These are phyloP conservation scores for Glaucopsyche alexis DNA, from an alignment of 2,888 invertebrate species.

Conservation along the genomic window DNA sequence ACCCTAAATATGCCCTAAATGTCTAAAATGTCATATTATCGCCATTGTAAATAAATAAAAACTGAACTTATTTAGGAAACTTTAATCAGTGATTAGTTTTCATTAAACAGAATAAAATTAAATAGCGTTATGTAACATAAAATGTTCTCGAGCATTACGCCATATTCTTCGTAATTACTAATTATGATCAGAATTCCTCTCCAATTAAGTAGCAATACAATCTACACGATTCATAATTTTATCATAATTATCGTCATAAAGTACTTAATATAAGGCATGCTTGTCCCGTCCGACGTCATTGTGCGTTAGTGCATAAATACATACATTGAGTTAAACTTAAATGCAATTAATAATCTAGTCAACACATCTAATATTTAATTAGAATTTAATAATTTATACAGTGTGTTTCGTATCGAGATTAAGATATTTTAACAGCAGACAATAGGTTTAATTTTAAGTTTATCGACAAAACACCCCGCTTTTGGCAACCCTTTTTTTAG, in stretches of 20 bases:
- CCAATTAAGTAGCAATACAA: conserved; percentile 1
- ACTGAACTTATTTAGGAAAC: background rate
- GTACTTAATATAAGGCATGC: background rate
- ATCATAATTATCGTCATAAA: conserved; percentile 1
- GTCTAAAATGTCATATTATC: too few species aligned
- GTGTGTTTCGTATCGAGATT: too few species aligned
- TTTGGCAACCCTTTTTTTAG: too few species aligned
- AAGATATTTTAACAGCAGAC: too few species aligned
- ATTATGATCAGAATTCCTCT: background rate
- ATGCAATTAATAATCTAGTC: conserved; percentile 15
- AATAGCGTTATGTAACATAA: background rate
- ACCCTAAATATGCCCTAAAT: too few species aligned
- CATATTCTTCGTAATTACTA: background rate
- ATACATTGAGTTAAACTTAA: conserved; percentile 6
- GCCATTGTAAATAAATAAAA: too few species aligned
- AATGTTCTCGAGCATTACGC: background rate
- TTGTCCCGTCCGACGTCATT: background rate
- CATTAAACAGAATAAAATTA: background rate
- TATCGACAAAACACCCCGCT: too few species aligned
- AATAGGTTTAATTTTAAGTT: too few species aligned
- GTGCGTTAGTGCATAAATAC: background rate
- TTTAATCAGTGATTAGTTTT: background rate
- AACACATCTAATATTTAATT: conserved; percentile 12
- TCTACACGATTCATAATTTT: conserved; percentile 9
- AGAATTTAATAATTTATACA: background rate